These are phyloP conservation scores for Rhabditophanes sp. DNA, from an alignment of 2,888 invertebrate genomes.

Conservation along the genomic window DNA sequence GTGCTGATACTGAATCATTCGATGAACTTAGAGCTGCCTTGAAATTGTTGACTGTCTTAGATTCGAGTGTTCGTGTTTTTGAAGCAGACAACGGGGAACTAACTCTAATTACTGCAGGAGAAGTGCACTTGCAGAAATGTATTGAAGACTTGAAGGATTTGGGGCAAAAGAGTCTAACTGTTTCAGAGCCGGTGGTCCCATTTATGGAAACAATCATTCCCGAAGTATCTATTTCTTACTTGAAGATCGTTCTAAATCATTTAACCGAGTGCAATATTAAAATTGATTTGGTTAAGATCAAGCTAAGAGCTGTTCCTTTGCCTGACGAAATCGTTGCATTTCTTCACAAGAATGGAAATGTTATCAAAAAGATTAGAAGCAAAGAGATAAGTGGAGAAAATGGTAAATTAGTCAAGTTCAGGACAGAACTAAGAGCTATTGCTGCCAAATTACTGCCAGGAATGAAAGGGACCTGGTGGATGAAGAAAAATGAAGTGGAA, in stretches of 20 bases:
- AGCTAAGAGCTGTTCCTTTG: conserved; percentile 29
- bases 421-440: neutral
- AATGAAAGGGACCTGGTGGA: conserved; percentile 38
- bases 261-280: conserved; percentile 29
- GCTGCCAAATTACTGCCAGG: conserved; percentile 12
- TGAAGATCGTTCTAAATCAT: conserved; percentile 24
- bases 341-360: conserved; percentile 16
- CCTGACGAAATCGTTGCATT: conserved; percentile 18
- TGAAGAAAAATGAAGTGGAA: conserved; percentile 20
- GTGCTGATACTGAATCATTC: conserved; percentile 21
- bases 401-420: neutral
- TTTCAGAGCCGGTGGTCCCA: conserved; percentile 86
- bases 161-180: conserved; percentile 44
- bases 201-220: conserved; percentile 76
- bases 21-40: conserved; percentile 22
- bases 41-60: conserved; percentile 25
- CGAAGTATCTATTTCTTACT: conserved; percentile 14
- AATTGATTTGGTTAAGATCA: conserved; percentile 19
- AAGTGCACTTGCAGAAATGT: conserved; percentile 88
- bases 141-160: conserved; percentile 64
- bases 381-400: neutral
- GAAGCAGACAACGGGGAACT: conserved; percentile 86
- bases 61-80: conserved; percentile 32
- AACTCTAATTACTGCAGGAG: conserved; percentile 81
- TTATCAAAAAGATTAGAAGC: conserved; percentile 14